phyloP scores from a whole-genome alignment of 2,797 vertebrate genomes.

The Cyprinodon diabolis region DNA sequence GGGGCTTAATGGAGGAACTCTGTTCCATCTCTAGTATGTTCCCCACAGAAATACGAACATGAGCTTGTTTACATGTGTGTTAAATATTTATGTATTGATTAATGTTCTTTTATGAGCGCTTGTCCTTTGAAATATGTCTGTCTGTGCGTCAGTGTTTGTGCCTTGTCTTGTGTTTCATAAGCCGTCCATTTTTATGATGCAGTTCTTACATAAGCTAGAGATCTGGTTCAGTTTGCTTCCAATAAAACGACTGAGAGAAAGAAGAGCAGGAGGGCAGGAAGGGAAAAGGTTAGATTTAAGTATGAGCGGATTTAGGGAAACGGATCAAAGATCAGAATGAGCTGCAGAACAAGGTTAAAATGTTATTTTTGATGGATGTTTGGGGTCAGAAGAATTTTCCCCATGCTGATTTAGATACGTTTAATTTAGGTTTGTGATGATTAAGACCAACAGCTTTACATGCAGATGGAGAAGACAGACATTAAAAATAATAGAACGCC shows the following conservation, averaged over 20 bases:
- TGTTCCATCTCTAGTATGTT: background rate
- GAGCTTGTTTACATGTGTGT: background rate
- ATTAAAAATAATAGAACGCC: no score
- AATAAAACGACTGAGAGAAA: slow-evolving; percentile 43
- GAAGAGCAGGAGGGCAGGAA: slow-evolving; percentile 4
- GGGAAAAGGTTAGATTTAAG: slow-evolving; percentile 22
- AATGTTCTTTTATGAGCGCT: slow-evolving; percentile 24
- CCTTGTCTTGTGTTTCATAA: slow-evolving; percentile 72
- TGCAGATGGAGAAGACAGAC: no score
- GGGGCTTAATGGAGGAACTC: background rate
- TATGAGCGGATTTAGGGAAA: background rate
- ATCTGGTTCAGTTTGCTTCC: slow-evolving; percentile 76
- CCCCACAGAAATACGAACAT: background rate
- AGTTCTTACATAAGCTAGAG: slow-evolving; percentile 73
- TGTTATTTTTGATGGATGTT: background rate
- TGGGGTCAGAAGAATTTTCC: background rate
- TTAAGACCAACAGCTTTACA: background rate
- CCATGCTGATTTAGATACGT: background rate
- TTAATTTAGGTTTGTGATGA: background rate
- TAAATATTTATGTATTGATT: slow-evolving; percentile 17
- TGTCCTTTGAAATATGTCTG: slow-evolving; percentile 26
- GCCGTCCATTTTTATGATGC: slow-evolving; percentile 71
- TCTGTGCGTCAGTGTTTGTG: slow-evolving; percentile 42
- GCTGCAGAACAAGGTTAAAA: background rate
- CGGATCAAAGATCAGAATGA: background rate